Conservation (phyloP, 1,140 invertebrate genomes). For the Ruditapes philippinarum region DNA sequence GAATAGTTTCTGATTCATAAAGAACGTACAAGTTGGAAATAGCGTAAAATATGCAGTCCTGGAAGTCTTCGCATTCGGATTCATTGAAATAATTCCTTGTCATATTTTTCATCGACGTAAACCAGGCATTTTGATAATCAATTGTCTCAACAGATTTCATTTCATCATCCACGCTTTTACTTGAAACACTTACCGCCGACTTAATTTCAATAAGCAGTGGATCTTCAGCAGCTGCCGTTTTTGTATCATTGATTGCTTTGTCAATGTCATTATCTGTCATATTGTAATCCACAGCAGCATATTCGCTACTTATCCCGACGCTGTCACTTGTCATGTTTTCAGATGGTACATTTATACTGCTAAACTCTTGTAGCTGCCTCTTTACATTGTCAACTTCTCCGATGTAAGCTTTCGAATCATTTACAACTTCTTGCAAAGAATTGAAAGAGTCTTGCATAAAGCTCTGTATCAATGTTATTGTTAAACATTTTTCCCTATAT, state of each 20-base stretch:
- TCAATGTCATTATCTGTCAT: slow-evolving; percentile 18
- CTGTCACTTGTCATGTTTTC: neutral
- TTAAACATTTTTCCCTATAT: too few relatives aligned
- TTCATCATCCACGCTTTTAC: neutral
- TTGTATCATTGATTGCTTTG: too few relatives aligned
- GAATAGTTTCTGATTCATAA: neutral
- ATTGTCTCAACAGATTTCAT: neutral
- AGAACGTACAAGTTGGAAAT: too few relatives aligned
- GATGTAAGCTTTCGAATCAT: neutral
- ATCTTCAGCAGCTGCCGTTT: neutral
- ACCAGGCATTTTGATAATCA: neutral
- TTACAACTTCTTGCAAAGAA: slow-evolving; percentile 9
- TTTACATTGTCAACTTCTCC: neutral
- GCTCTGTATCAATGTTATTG: too few relatives aligned
- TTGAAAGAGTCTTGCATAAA: neutral
- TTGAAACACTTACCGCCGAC: too few relatives aligned
- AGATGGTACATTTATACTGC: neutral
- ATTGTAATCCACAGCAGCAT: slow-evolving; percentile 19
- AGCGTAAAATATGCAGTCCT: slow-evolving; percentile 22
- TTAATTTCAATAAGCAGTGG: slow-evolving; percentile 7
- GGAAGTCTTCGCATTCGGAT: neutral
- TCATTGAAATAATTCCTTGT: slow-evolving; percentile 27
- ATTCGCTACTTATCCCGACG: neutral
- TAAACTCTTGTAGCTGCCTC: neutral
- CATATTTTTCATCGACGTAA: slow-evolving; percentile 24